Evolutionary conservation across 2,888 invertebrate genomes (phyloP), one percentile per base, ranked within the genome.

Genomic region (Endomychus coccineus): DNA sequence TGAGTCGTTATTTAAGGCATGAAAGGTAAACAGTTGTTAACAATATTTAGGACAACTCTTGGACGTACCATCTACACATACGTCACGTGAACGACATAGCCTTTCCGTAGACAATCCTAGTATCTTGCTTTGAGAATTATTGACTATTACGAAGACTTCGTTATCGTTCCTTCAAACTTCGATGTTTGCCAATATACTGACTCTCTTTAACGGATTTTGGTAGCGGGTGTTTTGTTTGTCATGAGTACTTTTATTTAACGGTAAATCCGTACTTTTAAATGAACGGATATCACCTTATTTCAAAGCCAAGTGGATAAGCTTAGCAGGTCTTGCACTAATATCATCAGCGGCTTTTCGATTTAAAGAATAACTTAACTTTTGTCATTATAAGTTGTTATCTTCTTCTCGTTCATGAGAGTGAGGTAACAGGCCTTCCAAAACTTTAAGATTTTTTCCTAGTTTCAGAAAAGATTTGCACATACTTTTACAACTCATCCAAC

Each of bases 1-100:
- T n/a, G n/a, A 19, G n/a, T 19, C n/a, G 21, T 19, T 19, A 19
- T 19, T 19, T 19, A 19, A 19, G n/a, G 21, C 21, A n/a, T 19
- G 21, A n/a, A 19, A 7, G 6, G 21, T 19, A n/a, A 19, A 19
- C n/a, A 19, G n/a, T n/a, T n/a, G n/a, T n/a, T 19, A 19, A n/a
- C 6, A 19, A 19, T 19, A 19, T 19, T 19, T 19, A 19, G 21
- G 21, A n/a, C 6, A 19, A 19, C 21, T 19, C 21, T 19, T 19
- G n/a, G n/a, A 19, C n/a, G 21, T 19, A 19, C 21, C 21, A 19
- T 19, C 21, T 19, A 19, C 21, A 19, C n/a, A 19, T 7, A 19
- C 21, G n/a, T 19, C n/a, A 19, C 6, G 6, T 19, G 21, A 6
- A 19, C n/a, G 21, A n/a, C n/a, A n/a, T n/a, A n/a, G n/a, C n/a